Conservation (phyloP, 2,797 vertebrate genomes). For the Moxostoma hubbsi region DNA sequence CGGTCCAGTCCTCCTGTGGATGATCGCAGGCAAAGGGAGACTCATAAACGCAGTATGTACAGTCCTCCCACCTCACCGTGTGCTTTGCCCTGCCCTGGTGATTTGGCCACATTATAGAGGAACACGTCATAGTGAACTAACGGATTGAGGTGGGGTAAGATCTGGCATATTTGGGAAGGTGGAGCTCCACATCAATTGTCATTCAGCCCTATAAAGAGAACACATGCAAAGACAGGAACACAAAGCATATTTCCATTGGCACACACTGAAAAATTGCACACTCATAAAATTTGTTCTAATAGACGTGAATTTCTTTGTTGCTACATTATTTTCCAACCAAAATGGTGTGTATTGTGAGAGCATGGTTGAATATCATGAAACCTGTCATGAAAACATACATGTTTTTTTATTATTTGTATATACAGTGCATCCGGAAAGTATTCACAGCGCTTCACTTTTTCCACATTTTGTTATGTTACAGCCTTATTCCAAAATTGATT, state of each 20-base stretch:
- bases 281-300: background rate
- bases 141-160: slow-evolving; percentile 41
- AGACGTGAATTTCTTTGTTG: too few relatives aligned
- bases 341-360: too few relatives aligned
- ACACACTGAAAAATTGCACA: slow-evolving; percentile 3
- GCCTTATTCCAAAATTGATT: too few relatives aligned
- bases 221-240: slow-evolving; percentile 8
- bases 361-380: too few relatives aligned
- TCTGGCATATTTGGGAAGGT: slow-evolving; percentile 58
- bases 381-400: too few relatives aligned
- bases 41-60: slow-evolving; percentile 41
- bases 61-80: slow-evolving; percentile 66
- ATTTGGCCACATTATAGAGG: slow-evolving; percentile 64
- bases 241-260: background rate
- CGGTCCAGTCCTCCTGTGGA: slow-evolving; percentile 26
- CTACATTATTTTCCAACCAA: too few relatives aligned
- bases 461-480: too few relatives aligned
- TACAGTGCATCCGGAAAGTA: too few relatives aligned
- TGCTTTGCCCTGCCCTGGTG: slow-evolving; percentile 47
- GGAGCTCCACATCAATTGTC: slow-evolving; percentile 71
- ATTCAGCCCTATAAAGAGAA: slow-evolving; percentile 37
- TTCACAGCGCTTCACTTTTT: too few relatives aligned
- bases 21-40: slow-evolving; percentile 58
- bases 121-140: slow-evolving; percentile 65
- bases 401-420: too few relatives aligned